These are phyloP conservation scores for Champsocephalus esox DNA, from an alignment of 2,797 vertebrate species.

Conservation along the genomic window DNA sequence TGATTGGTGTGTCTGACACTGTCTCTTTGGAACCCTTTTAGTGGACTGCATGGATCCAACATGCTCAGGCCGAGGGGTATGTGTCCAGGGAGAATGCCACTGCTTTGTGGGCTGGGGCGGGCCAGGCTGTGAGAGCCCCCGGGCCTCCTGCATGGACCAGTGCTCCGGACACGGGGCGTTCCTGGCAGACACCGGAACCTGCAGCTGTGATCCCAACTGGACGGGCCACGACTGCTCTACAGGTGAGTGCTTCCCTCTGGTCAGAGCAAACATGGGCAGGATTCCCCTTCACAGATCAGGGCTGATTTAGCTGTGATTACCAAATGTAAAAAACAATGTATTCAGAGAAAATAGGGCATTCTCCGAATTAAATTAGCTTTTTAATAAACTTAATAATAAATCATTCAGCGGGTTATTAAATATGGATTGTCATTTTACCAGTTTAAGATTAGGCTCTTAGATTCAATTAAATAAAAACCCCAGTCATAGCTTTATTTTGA, in stretches of 20 bases:
- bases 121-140: slow-evolving; percentile 91
- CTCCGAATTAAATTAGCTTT: neutral
- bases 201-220: slow-evolving; percentile 97
- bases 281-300: slow-evolving; percentile 11
- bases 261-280: slow-evolving; percentile 44
- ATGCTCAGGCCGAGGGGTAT: slow-evolving; percentile 94
- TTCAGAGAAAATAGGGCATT: neutral
- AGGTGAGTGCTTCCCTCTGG: slow-evolving; percentile 83
- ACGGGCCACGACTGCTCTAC: slow-evolving; percentile 95
- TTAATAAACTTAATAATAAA: neutral
- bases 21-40: slow-evolving; percentile 72
- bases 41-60: slow-evolving; percentile 99
- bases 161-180: slow-evolving; percentile 97
- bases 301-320: slow-evolving; percentile 29
- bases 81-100: slow-evolving; percentile 96
- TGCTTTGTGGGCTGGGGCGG: slow-evolving; percentile 98
- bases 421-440: neutral
- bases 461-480: neutral
- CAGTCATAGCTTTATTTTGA: neutral
- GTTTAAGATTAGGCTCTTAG: neutral
- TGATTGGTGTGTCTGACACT: slow-evolving; percentile 57
- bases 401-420: neutral
- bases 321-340: slow-evolving; percentile 7
- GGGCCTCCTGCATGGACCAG: slow-evolving; percentile 96
- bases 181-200: slow-evolving; percentile 90